A percentile compares a stretch with the other conserved stretches of the same genome.
These are phyloP conservation scores for Drosophila fungiperda DNA, from an alignment of 2,888 invertebrate species.

Conservation along the genomic window DNA sequence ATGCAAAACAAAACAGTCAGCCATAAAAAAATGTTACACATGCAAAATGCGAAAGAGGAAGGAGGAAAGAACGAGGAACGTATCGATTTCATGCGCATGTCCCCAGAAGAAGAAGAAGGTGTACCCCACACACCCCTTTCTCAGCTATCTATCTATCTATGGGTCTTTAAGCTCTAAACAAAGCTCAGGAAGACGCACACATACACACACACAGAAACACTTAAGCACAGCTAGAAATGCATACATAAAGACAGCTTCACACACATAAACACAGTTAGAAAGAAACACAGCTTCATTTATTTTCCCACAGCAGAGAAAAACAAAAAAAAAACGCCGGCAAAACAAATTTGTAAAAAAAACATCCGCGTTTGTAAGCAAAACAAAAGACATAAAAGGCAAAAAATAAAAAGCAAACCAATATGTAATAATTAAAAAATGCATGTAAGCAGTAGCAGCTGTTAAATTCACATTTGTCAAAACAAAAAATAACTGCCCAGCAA, in stretches of 20 bases:
- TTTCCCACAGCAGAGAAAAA: not conserved
- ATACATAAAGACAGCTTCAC: not conserved
- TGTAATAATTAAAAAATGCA: slow-evolving; percentile 35
- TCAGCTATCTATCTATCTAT: not conserved
- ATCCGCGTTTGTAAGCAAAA: slow-evolving; percentile 63
- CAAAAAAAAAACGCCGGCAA: slow-evolving; percentile 37
- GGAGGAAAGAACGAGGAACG: slow-evolving; percentile 45
- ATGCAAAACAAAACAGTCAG: slow-evolving; percentile 60
- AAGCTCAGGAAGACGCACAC: slow-evolving; percentile 26
- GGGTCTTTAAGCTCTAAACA: slow-evolving; percentile 2
- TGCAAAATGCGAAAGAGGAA: not conserved
- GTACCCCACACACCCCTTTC: not conserved
- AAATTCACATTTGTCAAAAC: slow-evolving; percentile 68
- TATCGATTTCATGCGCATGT: slow-evolving; percentile 75
- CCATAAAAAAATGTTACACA: slow-evolving; percentile 34
- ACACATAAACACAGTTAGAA: not conserved
- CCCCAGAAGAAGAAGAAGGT: slow-evolving; percentile 40
- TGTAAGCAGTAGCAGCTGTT: slow-evolving; percentile 36
- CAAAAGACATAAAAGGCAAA: slow-evolving; percentile 25
- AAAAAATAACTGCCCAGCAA: slow-evolving; percentile 26
- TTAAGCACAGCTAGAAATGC: not conserved
- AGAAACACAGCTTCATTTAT: not conserved
- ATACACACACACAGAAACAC: not conserved
- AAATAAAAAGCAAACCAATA: slow-evolving; percentile 27
- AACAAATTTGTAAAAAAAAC: slow-evolving; percentile 61